Evolutionary conservation across 2,797 vertebrate genomes (phyloP), one percentile per base, ranked within the genome.

Genomic region (Nothura maculosa): DNA sequence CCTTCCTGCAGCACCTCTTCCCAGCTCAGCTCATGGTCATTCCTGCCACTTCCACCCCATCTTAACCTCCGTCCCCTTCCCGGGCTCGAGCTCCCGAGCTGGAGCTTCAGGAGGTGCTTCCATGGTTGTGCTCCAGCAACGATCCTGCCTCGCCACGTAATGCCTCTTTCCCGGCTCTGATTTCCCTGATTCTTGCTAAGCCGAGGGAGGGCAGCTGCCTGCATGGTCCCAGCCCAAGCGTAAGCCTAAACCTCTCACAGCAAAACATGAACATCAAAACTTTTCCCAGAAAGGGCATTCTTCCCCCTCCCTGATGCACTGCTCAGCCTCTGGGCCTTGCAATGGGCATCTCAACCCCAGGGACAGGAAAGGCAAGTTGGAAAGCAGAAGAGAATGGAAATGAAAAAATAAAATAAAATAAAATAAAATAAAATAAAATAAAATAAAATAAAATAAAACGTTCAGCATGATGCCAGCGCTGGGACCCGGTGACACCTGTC

Each of bases 141-240:
- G 30, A 63, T 57, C 27, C 6, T 0, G 30, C 36, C 3, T 66
- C 12, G 52, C 64, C 11, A 1, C 82, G 6, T 1, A 70, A 42
- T 74, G 19, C 28, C 40, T 4, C 75, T 63, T 80, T 84, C 60
- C 34, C 0, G 0, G 54, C 52, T 42, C 67, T 0, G 0, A 38
- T 3, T 9, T 47, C 79, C 2, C 0, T 3, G 36, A 30, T 18
- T 93, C 64, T 70, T 52, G 15, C 0, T 0, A 50, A 47, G 87
- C 52, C 0, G 1, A 25, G 43, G 27, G 32, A 54, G 8, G 57
- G 85, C 63, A 68, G 61, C 66, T 74, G 27, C 30, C 60, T 27
- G 54, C 42, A 38, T 19, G 63, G 57, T 57, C 74, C 60, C 42
- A 38, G 4, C 62, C 34, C 60, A 73, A 67, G 43, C 15, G 24